These are phyloP conservation scores for Mandrillus leucophaeus DNA, from an alignment of 2,113 vertebrate genomes.

Conservation along the genomic window DNA sequence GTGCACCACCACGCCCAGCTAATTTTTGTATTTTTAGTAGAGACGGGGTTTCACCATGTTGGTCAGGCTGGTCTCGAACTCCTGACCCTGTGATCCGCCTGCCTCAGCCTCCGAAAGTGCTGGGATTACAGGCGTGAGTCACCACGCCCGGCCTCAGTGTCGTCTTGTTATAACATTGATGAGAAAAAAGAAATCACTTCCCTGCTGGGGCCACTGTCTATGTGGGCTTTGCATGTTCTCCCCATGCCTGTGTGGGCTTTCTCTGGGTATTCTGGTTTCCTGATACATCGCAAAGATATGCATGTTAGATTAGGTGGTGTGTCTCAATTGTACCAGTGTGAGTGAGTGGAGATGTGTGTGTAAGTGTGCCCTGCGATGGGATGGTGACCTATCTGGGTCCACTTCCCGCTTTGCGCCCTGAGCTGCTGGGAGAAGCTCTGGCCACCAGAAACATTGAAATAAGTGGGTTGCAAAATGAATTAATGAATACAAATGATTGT, in stretches of 20 bases:
- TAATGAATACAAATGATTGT: neutral
- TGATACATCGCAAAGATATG: neutral
- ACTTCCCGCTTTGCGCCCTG: neutral
- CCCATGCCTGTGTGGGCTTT: neutral
- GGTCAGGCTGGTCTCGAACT: no score
- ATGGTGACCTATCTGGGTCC: neutral
- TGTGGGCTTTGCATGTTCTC: neutral
- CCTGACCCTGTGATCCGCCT: no score
- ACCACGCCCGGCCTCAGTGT: neutral
- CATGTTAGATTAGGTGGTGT: neutral
- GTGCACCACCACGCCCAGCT: no score
- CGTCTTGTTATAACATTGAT: neutral
- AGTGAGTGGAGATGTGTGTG: neutral
- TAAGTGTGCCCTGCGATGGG: neutral
- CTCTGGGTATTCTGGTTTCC: neutral
- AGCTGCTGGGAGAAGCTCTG: neutral
- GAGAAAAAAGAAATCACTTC: neutral
- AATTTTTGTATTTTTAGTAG: no score
- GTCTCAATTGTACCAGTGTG: neutral
- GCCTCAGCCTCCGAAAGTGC: no score
- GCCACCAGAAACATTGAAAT: neutral
- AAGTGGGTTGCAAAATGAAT: neutral
- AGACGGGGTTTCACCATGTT: no score
- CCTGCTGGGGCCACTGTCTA: neutral
- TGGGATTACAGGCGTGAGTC: no score